Evolutionary conservation across 2,888 invertebrate genomes (phyloP).

Genomic region (Ochropleura leucogaster): DNA sequence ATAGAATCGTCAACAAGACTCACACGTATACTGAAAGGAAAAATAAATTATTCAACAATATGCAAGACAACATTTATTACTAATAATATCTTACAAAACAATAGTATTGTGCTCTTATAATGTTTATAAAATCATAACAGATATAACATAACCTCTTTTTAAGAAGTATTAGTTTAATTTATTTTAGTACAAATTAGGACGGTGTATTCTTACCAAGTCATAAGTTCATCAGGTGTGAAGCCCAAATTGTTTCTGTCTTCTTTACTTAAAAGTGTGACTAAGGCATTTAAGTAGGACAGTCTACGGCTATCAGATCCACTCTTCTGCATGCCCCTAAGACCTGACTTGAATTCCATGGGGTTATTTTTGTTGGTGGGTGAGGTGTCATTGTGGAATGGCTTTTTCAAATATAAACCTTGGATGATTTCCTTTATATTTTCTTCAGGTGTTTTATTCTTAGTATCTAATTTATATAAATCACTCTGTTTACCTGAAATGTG

Average conservation of each 20-base stretch:
- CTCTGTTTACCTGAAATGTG: slow-evolving; percentile 89
- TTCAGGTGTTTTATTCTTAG: slow-evolving; percentile 90
- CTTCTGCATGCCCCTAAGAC: slow-evolving; percentile 91
- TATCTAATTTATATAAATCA: slow-evolving; percentile 92
- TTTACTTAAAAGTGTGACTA: slow-evolving; percentile 94
- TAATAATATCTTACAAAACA: slow-evolving; percentile 7
- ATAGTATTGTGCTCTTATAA: background rate
- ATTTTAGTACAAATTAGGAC: background rate
- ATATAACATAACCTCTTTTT: slow-evolving; percentile 38
- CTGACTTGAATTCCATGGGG: slow-evolving; percentile 87
- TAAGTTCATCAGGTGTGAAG: slow-evolving; percentile 94
- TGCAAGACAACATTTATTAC: background rate
- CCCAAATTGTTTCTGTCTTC: slow-evolving; percentile 92
- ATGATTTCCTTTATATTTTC: slow-evolving; percentile 92
- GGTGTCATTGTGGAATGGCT: slow-evolving; percentile 82
- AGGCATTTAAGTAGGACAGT: slow-evolving; percentile 96
- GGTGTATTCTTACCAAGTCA: slow-evolving; percentile 81
- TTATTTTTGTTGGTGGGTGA: slow-evolving; percentile 83
- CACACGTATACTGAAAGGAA: slow-evolving; percentile 93
- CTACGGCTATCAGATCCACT: slow-evolving; percentile 94
- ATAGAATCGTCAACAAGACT: slow-evolving; percentile 96
- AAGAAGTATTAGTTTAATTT: background rate
- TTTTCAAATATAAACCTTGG: slow-evolving; percentile 90
- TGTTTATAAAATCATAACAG: background rate
- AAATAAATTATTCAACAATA: slow-evolving; percentile 3